Conservation (phyloP, 2,797 vertebrate genomes). For the Sebastes taczanowskii region DNA sequence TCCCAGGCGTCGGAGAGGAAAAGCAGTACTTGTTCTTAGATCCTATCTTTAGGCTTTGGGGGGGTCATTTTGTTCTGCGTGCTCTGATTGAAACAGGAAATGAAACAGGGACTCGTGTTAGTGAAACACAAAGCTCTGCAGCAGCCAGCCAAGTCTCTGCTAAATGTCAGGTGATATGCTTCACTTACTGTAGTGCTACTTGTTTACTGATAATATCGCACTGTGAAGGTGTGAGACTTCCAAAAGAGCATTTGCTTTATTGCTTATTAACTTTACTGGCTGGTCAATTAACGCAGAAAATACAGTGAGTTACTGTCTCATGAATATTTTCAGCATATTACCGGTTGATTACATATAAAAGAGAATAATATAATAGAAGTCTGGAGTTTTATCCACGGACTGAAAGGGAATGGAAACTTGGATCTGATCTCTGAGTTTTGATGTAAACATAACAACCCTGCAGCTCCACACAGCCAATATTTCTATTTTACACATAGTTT, state of each 20-base stretch:
- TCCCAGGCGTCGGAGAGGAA: not conserved
- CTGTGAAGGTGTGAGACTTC: not conserved
- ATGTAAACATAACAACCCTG: not conserved
- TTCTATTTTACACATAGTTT: slow-evolving; percentile 31
- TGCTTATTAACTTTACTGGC: not conserved
- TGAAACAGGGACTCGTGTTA: slow-evolving; percentile 46
- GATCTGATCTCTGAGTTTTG: not conserved
- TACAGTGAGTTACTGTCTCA: not conserved
- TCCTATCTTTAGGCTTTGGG: not conserved
- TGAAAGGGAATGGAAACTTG: not conserved
- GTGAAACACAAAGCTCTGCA: slow-evolving; percentile 8
- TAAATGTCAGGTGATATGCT: slow-evolving; percentile 63
- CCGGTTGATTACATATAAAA: not conserved
- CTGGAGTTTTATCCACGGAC: not conserved
- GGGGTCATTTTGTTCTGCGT: slow-evolving; percentile 31
- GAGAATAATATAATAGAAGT: not conserved
- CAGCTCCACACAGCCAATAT: not conserved
- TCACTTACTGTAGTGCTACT: slow-evolving; percentile 10
- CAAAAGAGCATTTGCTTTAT: not conserved
- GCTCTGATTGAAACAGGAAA: slow-evolving; percentile 70
- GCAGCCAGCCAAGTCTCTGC: slow-evolving; percentile 19
- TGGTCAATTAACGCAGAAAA: not conserved
- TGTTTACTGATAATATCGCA: slow-evolving; percentile 42
- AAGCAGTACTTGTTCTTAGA: not conserved
- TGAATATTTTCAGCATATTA: not conserved